These are phyloP conservation scores for Myotis daubentonii DNA, from an alignment of 2,797 vertebrate species.

Conservation along the genomic window DNA sequence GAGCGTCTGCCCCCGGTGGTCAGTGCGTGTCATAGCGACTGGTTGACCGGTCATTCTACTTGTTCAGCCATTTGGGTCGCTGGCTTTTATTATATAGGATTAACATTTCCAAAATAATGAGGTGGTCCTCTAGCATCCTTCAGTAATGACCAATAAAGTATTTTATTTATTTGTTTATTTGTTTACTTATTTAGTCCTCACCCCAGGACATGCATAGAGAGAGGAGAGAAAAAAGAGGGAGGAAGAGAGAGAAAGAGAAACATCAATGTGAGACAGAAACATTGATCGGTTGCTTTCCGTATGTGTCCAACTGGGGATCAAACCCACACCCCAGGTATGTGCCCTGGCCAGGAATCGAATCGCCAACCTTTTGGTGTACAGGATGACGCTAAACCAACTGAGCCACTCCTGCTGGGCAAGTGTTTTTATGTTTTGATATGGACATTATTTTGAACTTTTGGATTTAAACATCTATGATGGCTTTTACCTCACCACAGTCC, in stretches of 20 bases:
- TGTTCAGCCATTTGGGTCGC: too few species aligned
- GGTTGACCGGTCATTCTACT: too few species aligned
- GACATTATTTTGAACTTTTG: slow-evolving; percentile 41
- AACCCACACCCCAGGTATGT: not conserved
- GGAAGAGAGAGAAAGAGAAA: not conserved
- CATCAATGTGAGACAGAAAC: not conserved
- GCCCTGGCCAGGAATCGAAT: not conserved
- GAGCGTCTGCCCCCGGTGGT: too few species aligned
- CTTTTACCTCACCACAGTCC: not conserved
- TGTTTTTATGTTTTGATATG: not conserved
- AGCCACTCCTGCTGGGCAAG: not conserved
- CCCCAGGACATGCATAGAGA: not conserved
- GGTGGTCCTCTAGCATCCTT: not conserved
- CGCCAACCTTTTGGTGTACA: not conserved
- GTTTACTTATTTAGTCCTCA: not conserved
- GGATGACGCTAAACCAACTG: not conserved
- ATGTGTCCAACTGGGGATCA: not conserved
- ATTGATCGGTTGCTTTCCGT: not conserved
- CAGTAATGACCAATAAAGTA: not conserved
- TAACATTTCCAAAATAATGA: slow-evolving; percentile 29
- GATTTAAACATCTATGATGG: not conserved
- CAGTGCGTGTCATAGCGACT: too few species aligned
- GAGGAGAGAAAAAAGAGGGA: not conserved
- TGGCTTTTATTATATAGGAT: too few species aligned
- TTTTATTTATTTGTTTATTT: not conserved